Evolutionary conservation across 37 sponge, comb jelly and placozoan species (phyloP).

Genomic region (Cladorhizidae sp.): DNA sequence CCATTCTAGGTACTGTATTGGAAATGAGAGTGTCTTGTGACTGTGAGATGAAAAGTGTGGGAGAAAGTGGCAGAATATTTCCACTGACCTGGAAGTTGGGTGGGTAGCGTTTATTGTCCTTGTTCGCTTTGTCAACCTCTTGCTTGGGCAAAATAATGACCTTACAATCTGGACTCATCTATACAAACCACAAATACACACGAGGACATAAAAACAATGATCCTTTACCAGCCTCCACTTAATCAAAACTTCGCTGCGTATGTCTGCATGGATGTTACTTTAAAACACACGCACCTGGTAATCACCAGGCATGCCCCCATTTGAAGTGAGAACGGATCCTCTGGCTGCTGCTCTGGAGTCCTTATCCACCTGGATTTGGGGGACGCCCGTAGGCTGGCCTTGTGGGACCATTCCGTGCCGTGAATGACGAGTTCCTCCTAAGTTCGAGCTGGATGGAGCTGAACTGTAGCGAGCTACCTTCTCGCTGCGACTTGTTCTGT

Average conservation of each 20-base stretch:
- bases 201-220: not conserved
- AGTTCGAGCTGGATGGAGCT: not conserved
- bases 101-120: constrained; percentile 85
- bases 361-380: not conserved
- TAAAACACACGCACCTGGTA: constrained; percentile 1
- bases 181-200: too few species aligned
- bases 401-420: not conserved
- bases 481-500: not conserved
- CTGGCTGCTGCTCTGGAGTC: constrained; percentile 15
- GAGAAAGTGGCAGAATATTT: too few species aligned
- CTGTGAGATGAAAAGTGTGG: too few species aligned
- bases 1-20: too few species aligned
- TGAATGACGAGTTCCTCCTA: not conserved
- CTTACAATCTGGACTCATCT: constrained; percentile 32
- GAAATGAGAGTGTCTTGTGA: too few species aligned
- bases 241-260: too few species aligned
- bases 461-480: not conserved
- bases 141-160: constrained; percentile 68
- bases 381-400: constrained; percentile 14
- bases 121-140: constrained; percentile 92
- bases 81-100: constrained; percentile 64
- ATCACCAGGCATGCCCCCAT: constrained; percentile 31
- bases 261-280: too few species aligned
- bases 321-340: not conserved
- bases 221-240: not conserved